A percentile compares a stretch with the other conserved stretches of the same genome.
Evolutionary conservation across 2,797 vertebrate genomes (phyloP).

Genomic region (Holocentrus rufus): DNA sequence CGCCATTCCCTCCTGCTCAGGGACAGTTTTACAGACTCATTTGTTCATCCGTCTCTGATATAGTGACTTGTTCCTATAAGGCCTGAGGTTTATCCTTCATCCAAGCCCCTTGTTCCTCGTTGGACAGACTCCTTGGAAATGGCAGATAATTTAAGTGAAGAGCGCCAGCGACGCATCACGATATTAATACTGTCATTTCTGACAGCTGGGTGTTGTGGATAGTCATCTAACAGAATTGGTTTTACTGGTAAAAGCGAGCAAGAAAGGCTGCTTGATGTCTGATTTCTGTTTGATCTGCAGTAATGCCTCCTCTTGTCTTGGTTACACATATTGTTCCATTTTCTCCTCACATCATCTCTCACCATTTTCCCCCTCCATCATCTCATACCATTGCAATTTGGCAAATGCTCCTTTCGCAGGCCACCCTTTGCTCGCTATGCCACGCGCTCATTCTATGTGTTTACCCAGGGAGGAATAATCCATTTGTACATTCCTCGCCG

Average conservation of each 20-base stretch:
- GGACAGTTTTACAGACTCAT: constrained; percentile 36
- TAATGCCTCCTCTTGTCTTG: constrained; percentile 10
- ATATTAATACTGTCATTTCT: constrained; percentile 26
- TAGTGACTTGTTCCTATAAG: constrained; percentile 4
- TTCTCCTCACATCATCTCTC: constrained; percentile 13
- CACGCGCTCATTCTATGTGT: constrained; percentile 45
- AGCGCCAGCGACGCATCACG: constrained; percentile 4
- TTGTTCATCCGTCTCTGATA: constrained; percentile 35
- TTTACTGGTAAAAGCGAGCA: constrained; percentile 13
- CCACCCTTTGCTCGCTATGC: neutral
- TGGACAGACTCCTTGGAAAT: constrained; percentile 26
- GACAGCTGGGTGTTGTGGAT: constrained; percentile 29
- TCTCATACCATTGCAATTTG: constrained; percentile 23
- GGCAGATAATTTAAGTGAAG: constrained; percentile 21
- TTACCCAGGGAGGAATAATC: constrained; percentile 69
- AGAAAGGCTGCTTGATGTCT: neutral
- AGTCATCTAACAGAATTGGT: constrained; percentile 22
- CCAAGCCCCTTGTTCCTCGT: constrained; percentile 29
- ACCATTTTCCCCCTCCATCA: constrained; percentile 3
- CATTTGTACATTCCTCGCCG: constrained; percentile 63
- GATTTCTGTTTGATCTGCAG: constrained; percentile 21
- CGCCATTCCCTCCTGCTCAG: neutral
- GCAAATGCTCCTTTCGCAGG: constrained; percentile 26
- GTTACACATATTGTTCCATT: constrained; percentile 7
- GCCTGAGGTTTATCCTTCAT: constrained; percentile 32